phyloP scores from a whole-genome alignment of 2,888 invertebrate genomes.

The Leptopterna dolabrata region DNA sequence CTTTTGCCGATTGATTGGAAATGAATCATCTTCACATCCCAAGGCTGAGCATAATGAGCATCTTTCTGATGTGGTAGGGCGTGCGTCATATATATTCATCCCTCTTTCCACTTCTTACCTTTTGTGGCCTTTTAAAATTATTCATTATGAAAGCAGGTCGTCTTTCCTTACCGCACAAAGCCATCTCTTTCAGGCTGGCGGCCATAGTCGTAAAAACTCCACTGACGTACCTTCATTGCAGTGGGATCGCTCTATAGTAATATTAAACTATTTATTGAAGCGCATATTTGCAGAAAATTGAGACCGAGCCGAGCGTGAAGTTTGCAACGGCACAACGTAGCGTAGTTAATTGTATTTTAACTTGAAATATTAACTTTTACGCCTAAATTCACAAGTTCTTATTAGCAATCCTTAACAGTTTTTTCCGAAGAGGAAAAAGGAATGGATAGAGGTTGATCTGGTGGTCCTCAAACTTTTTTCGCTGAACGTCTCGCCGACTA shows the following conservation, averaged over 20 bases:
- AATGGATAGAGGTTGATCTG: too few species aligned
- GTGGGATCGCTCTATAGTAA: neutral
- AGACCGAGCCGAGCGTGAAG: neutral
- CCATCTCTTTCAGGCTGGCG: neutral
- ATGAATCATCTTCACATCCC: neutral
- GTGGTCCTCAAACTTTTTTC: too few species aligned
- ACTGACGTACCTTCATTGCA: neutral
- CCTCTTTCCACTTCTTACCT: neutral
- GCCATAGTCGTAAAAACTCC: neutral
- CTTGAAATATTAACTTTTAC: neutral
- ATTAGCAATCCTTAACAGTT: too few species aligned
- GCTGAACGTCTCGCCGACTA: too few species aligned
- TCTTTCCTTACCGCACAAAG: constrained; percentile 6
- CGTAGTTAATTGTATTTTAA: too few species aligned
- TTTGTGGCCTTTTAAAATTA: neutral
- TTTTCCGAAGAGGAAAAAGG: too few species aligned
- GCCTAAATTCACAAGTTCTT: neutral
- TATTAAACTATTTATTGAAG: neutral
- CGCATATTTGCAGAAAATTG: neutral
- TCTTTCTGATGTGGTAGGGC: neutral
- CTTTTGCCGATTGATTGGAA: neutral
- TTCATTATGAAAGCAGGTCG: constrained; percentile 7
- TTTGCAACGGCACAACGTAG: too few species aligned
- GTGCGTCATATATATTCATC: neutral
- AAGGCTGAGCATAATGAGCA: neutral